Conservation (phyloP, 2,888 invertebrate species). For the Strigamia crassipes region DNA sequence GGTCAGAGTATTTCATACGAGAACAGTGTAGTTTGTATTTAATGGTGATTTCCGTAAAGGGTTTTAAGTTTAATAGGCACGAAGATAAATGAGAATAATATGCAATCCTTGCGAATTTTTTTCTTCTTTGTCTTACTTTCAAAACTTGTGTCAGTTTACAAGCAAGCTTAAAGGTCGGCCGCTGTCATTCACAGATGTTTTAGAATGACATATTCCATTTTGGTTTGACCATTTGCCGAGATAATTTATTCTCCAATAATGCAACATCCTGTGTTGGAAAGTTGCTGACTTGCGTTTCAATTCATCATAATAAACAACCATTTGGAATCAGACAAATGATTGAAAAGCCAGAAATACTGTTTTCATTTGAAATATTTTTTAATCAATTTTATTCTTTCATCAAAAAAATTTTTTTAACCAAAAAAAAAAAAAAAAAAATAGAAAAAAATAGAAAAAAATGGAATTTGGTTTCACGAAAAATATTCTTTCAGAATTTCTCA, state of each 20-base stretch:
- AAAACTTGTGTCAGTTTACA: neutral
- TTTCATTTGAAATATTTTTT: neutral
- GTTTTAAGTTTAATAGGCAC: neutral
- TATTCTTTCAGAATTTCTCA: neutral
- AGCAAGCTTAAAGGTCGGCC: neutral
- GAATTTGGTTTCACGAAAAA: neutral
- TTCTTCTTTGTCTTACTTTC: too few species aligned
- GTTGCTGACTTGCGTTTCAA: conserved; percentile 3
- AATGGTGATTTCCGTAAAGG: neutral
- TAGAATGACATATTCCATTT: conserved; percentile 16
- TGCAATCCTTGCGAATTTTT: neutral
- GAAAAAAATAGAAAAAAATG: neutral
- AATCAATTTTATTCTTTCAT: neutral
- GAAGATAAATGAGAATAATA: neutral
- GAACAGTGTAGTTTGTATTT: neutral
- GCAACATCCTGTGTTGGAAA: conserved; percentile 15
- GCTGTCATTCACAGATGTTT: neutral
- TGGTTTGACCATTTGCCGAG: conserved; percentile 10
- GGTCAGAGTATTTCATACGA: neutral
- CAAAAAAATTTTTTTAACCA: neutral
- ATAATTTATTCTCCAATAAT: conserved; percentile 16
- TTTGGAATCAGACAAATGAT: conserved; percentile 16
- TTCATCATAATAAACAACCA: conserved; percentile 6
- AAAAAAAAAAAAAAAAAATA: too few species aligned
- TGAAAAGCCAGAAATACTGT: neutral